Base-by-base conservation (phyloP, 2,888 invertebrate species). In the Synanthedon tipuliformis region DNA sequence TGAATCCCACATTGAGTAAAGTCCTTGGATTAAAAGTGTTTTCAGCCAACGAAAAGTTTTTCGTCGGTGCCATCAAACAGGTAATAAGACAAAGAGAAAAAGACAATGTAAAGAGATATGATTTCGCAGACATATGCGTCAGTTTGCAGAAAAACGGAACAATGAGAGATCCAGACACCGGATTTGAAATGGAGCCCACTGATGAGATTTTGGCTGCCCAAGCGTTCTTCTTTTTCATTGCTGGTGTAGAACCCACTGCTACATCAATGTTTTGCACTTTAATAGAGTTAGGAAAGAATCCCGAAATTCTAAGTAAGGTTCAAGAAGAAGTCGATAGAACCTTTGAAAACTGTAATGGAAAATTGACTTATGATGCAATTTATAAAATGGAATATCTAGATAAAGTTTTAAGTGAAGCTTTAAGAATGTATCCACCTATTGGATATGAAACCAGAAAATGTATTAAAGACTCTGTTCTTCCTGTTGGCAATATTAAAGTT, bases 171-270 rank as follows among this genome's bases (percentile, higher is more conserved):
- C 45, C 51, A 1, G 67, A 70, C 0, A 71, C 73, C 0, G 76
- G 73, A 0, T 64, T 65, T 3, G 68, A 70, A 40, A 48, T 82
- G 50, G 65, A 75, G 41, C 75, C 83, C 0, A 77, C 80, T 0
- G 79, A 78, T 51, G 79, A 75, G 52, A 41, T 75, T 4, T 53
- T 81, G 16, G 73, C 76, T 3, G 76, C 79, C 3, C 80, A 83
- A 59, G 75, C 72, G 0, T 78, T 83, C 53, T 75, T 84, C 57
- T 82, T 81, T 57, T 80, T 77, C 52, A 60, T 66, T 41, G 85
- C 81, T 34, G 86, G 85, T 0, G 77, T 78, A 1, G 83, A 84
- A 49, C 78, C 82, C 1, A 69, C 75, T 2, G 78, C 83, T 0
- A 65, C 71, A 4, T 64, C 69, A 1, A 68, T 84, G 54, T 73